These are phyloP conservation scores for Andrena praecox DNA, from an alignment of 2,888 invertebrate genomes.

Conservation along the genomic window DNA sequence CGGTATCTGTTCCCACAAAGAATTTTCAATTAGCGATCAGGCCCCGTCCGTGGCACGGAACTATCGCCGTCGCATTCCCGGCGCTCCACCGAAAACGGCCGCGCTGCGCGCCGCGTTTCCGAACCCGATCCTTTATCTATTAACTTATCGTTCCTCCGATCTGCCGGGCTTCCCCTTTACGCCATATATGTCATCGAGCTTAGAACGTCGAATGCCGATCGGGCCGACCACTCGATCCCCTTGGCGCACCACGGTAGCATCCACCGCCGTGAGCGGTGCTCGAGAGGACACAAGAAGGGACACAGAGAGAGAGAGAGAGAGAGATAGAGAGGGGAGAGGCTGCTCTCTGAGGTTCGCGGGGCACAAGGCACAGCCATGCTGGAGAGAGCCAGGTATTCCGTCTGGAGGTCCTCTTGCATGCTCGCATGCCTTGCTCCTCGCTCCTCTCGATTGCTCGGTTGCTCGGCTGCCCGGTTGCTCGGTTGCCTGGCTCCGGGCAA, in stretches of 20 bases:
- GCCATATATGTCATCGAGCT: conserved; percentile 66
- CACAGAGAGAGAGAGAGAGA: conserved; percentile 46
- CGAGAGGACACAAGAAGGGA: neutral
- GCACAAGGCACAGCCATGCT: conserved; percentile 4
- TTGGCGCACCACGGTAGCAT: conserved; percentile 62
- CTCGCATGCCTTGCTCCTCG: conserved; percentile 65
- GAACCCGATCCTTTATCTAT: conserved; percentile 62
- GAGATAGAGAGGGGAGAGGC: conserved; percentile 48
- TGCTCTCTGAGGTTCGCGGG: conserved; percentile 23
- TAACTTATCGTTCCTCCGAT: conserved; percentile 56
- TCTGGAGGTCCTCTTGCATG: conserved; percentile 38
- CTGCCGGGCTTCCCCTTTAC: conserved; percentile 39
- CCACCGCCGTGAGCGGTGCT: conserved; percentile 20
- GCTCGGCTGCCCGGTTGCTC: conserved; percentile 29
- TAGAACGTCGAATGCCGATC: conserved; percentile 68
- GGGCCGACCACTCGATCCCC: conserved; percentile 63
- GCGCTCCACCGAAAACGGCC: conserved; percentile 57
- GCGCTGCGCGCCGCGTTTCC: conserved; percentile 26
- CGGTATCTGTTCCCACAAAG: conserved; percentile 49
- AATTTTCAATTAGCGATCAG: conserved; percentile 63
- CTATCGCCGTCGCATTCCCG: conserved; percentile 55
- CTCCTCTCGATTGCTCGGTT: conserved; percentile 15
- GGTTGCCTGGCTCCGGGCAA: conserved; percentile 38
- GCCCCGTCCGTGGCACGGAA: conserved; percentile 40
- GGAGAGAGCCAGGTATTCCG: conserved; percentile 58